These are phyloP conservation scores for Parazoanthus atlanticus DNA, from an alignment of 92 coral and sea anemone species.

Conservation along the genomic window DNA sequence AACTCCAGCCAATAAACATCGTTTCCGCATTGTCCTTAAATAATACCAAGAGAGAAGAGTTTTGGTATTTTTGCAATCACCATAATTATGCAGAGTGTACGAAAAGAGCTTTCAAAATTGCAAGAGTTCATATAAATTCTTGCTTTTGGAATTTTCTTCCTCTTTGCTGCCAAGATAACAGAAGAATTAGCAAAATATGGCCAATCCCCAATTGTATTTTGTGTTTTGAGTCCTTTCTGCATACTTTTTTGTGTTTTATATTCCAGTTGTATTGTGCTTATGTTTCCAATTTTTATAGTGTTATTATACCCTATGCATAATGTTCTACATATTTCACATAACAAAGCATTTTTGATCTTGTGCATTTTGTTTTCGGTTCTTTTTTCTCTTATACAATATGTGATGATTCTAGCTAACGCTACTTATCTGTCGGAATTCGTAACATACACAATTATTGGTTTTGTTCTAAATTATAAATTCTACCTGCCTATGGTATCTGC, in stretches of 20 bases:
- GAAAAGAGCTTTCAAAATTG: not conserved
- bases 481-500: not conserved
- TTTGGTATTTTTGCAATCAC: not conserved
- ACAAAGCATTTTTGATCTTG: not conserved
- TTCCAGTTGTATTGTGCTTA: not conserved
- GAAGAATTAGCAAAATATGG: not conserved
- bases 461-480: not conserved
- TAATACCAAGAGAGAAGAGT: not conserved
- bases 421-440: not conserved
- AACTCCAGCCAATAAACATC: not conserved
- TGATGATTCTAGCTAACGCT: no score
- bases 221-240: not conserved
- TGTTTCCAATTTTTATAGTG: not conserved
- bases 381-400: not conserved
- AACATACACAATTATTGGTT: constrained; percentile 5
- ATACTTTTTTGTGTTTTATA: not conserved
- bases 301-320: not conserved
- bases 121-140: no score
- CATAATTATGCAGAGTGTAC: not conserved
- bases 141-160: not conserved
- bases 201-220: not conserved
- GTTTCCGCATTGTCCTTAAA: not conserved
- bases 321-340: not conserved
- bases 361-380: not conserved
- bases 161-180: constrained; percentile 2